A percentile compares a stretch with the other conserved stretches of the same genome.
phyloP scores from a whole-genome alignment of 2,797 vertebrate genomes.

The Anas bernieri region DNA sequence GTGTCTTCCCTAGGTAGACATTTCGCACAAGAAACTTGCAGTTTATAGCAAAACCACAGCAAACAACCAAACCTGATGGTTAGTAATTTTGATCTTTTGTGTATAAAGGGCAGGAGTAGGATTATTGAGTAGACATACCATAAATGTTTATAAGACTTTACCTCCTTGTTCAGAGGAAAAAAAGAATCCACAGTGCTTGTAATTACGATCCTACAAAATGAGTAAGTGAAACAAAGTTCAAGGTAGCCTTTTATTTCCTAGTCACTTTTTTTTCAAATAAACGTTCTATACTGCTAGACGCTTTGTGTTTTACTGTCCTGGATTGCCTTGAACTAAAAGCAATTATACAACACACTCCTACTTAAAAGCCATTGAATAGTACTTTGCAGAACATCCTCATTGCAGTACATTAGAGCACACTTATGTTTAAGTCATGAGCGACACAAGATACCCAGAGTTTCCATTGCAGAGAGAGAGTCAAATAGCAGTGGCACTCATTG shows the following conservation, averaged over 20 bases:
- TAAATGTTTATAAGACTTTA: slow-evolving; percentile 36
- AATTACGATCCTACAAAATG: slow-evolving; percentile 32
- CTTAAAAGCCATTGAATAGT: slow-evolving; percentile 29
- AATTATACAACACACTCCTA: not conserved
- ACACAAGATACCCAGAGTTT: slow-evolving; percentile 76
- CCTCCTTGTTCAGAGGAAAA: not conserved
- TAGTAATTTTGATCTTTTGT: not conserved
- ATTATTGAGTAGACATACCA: not conserved
- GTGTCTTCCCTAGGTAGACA: not conserved
- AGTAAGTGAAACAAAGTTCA: slow-evolving; percentile 67
- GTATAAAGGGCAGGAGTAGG: slow-evolving; percentile 1
- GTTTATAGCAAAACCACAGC: not conserved
- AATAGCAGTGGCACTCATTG: slow-evolving; percentile 45
- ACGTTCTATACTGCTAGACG: not conserved
- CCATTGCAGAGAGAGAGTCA: slow-evolving; percentile 73
- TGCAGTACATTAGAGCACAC: slow-evolving; percentile 76
- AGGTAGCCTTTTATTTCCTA: slow-evolving; percentile 61
- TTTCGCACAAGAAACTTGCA: not conserved
- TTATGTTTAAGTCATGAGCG: slow-evolving; percentile 87
- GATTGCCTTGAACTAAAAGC: slow-evolving; percentile 35
- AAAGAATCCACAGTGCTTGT: slow-evolving; percentile 17
- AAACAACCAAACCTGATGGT: not conserved
- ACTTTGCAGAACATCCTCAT: slow-evolving; percentile 64
- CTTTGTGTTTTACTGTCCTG: slow-evolving; percentile 23
- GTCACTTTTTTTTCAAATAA: slow-evolving; percentile 8